Evolutionary conservation across 2,797 vertebrate genomes (phyloP), one percentile per base, ranked within the genome.

Genomic region (Melanotaenia nigrans): DNA sequence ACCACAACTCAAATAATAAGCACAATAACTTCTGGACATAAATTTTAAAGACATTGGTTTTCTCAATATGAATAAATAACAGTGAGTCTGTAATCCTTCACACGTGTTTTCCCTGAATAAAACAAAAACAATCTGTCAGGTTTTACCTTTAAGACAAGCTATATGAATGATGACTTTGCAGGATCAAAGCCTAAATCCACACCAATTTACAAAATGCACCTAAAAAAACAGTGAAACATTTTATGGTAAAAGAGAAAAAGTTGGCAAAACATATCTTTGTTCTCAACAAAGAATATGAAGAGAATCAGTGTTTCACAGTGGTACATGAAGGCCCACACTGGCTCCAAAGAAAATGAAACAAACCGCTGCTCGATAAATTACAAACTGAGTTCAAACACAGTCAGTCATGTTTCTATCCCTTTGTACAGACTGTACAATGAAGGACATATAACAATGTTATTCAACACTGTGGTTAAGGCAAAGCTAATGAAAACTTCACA

Each of bases 21-120:
- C 79, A 86, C 75, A 87, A 53, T 72, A 75, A 65, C 12, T 1
- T 66, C 24, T 47, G 12, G 55, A 25, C 62, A 61, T 45, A 73
- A 73, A 73, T 71, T 55, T 73, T 78, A 72, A 73, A 79, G 5
- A 3, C 24, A 58, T 76, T 64, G 22, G 36, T 64, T 79, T 85
- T 66, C 33, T 78, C 72, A 72, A 68, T 61, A 79, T 82, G 9
- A 83, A 89, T 90, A 79, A 85, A 87, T 67, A 74, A 76, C 51
- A 59, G 56, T 73, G 67, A 68, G 78, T 78, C 22, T 47, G 45
- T 73, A 74, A 82, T 81, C 63, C 49, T 66, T 61, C 2, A 77
- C 42, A 75, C 51, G 51, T 81, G 74, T 60, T 57, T 61, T 86
- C 55, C 49, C 74, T 72, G 68, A 82, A 85, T 64, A 60, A 56